Conservation (phyloP, 2,888 invertebrate species). For the Anticlea derivata region DNA sequence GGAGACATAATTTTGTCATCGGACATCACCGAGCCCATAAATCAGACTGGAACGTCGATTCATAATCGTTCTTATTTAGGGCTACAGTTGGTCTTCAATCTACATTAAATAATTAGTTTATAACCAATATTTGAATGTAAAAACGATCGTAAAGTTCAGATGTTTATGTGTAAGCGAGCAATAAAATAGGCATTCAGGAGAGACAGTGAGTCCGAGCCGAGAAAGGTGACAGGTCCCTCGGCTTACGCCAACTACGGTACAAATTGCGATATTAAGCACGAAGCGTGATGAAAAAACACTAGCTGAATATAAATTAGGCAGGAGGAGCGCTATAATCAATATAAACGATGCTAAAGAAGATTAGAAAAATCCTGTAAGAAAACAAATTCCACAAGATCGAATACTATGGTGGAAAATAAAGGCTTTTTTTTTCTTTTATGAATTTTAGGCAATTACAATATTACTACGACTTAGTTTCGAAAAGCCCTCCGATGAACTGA, state of each 20-base stretch:
- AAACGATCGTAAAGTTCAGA: slow-evolving; percentile 62
- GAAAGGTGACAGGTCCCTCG: slow-evolving; percentile 78
- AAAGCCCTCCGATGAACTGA: too few relatives aligned
- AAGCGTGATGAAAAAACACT: slow-evolving; percentile 84
- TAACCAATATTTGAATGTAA: slow-evolving; percentile 59
- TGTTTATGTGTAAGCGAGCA: slow-evolving; percentile 69
- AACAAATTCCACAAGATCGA: slow-evolving; percentile 78
- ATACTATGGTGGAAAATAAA: slow-evolving; percentile 53
- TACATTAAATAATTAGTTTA: slow-evolving; percentile 65
- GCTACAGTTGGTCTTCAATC: slow-evolving; percentile 47
- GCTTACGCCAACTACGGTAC: slow-evolving; percentile 81
- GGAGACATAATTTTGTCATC: slow-evolving; percentile 63
- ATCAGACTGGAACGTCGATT: slow-evolving; percentile 53
- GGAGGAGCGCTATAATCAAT: slow-evolving; percentile 82
- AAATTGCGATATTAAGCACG: slow-evolving; percentile 83
- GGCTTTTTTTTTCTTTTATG: slow-evolving; percentile 12
- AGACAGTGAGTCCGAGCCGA: slow-evolving; percentile 68
- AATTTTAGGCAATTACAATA: too few relatives aligned
- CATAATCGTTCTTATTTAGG: slow-evolving; percentile 53
- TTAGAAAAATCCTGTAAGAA: slow-evolving; percentile 82
- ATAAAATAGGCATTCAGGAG: slow-evolving; percentile 69
- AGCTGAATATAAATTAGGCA: slow-evolving; percentile 84
- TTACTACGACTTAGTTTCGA: too few relatives aligned
- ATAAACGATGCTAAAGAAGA: slow-evolving; percentile 84
- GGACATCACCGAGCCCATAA: slow-evolving; percentile 53